Evolutionary conservation across 2,888 invertebrate genomes (phyloP).

Genomic region (Pyrrhia umbra): DNA sequence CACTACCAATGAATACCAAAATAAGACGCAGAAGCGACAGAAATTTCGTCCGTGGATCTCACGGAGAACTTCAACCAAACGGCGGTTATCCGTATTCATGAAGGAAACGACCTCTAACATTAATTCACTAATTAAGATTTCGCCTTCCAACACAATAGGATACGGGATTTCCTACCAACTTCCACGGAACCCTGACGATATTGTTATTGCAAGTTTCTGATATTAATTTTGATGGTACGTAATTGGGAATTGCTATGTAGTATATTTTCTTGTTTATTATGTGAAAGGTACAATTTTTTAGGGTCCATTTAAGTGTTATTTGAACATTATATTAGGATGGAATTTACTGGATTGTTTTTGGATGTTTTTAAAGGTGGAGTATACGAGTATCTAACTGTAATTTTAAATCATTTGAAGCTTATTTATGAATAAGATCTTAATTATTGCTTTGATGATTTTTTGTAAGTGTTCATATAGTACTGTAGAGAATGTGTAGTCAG

Average conservation of each 20-base stretch:
- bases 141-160: slow-evolving; percentile 72
- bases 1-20: slow-evolving; percentile 11
- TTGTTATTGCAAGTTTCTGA: slow-evolving; percentile 64
- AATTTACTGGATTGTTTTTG: slow-evolving; percentile 31
- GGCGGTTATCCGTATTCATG: slow-evolving; percentile 69
- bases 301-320: slow-evolving; percentile 20
- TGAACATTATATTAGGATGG: slow-evolving; percentile 10
- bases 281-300: slow-evolving; percentile 4
- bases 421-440: not conserved
- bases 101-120: slow-evolving; percentile 73
- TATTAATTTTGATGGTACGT: slow-evolving; percentile 59
- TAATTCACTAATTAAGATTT: slow-evolving; percentile 83
- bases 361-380: not conserved
- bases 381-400: not conserved
- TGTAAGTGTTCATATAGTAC: too few relatives aligned
- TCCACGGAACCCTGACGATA: slow-evolving; percentile 65
- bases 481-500: too few relatives aligned
- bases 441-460: too few relatives aligned
- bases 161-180: slow-evolving; percentile 77
- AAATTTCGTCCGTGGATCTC: slow-evolving; percentile 35
- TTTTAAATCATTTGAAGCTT: not conserved
- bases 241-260: slow-evolving; percentile 40
- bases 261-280: slow-evolving; percentile 30
- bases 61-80: slow-evolving; percentile 49
- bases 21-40: not conserved